These are phyloP conservation scores for Papilio aristodemus DNA, from an alignment of 1,140 invertebrate genomes.

Conservation along the genomic window DNA sequence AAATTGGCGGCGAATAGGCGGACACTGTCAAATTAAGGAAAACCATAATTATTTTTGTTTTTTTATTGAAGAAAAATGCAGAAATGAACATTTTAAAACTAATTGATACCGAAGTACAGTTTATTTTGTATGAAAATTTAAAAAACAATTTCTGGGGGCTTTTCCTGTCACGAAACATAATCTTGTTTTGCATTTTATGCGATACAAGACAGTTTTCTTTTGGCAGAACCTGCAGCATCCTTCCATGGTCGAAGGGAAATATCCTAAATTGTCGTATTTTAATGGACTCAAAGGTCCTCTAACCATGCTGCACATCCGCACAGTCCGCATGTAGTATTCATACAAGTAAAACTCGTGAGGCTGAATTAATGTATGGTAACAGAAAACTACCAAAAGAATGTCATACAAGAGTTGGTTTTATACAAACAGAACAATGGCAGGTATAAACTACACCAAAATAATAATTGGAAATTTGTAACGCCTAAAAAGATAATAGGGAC, in stretches of 20 bases:
- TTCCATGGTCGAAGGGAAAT: conserved; percentile 38
- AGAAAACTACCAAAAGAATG: no score
- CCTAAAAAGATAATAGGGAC: no score
- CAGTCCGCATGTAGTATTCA: no score
- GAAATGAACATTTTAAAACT: conserved; percentile 31
- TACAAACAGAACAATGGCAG: no score
- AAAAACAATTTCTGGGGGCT: conserved; percentile 40
- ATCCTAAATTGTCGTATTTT: conserved; percentile 35
- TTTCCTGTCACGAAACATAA: conserved; percentile 44
- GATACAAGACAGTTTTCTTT: conserved; percentile 42
- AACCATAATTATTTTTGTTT: conserved; percentile 35
- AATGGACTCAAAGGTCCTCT: conserved; percentile 23
- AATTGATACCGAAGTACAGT: conserved; percentile 29
- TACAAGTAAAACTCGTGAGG: no score
- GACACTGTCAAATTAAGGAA: conserved; percentile 37
- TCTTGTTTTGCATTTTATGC: conserved; percentile 42
- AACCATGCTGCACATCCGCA: no score
- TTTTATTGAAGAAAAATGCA: conserved; percentile 30
- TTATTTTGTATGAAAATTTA: conserved; percentile 44
- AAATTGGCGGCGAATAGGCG: conserved; percentile 33
- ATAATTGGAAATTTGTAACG: no score
- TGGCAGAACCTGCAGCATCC: conserved; percentile 40
- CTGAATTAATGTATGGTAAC: no score
- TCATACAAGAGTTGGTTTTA: no score
- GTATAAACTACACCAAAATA: no score